Evolutionary conservation across 2,797 vertebrate species (phyloP).

Genomic region (Rhinichthys osculus): DNA sequence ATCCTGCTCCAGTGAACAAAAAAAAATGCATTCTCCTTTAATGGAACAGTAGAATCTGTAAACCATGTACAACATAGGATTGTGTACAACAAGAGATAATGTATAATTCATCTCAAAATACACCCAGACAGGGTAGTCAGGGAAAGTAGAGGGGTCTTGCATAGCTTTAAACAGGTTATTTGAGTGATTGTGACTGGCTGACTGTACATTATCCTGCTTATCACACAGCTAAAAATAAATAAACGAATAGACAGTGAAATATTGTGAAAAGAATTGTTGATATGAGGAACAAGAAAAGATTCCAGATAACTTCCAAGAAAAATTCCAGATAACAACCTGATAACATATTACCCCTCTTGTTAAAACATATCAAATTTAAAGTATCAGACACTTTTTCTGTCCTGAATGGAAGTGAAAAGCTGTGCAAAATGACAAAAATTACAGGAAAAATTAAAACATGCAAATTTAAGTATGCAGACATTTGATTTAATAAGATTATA

Average conservation of each 20-base stretch:
- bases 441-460: no score
- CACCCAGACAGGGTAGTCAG: neutral
- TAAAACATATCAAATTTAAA: no score
- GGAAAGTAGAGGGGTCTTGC: neutral
- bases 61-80: neutral
- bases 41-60: neutral
- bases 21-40: neutral
- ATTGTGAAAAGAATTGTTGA: neutral
- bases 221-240: neutral
- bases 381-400: no score
- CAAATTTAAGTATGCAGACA: no score
- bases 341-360: no score
- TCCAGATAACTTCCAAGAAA: no score
- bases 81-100: neutral
- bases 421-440: no score
- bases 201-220: neutral
- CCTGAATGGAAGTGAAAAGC: no score
- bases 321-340: no score
- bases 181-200: neutral
- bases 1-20: slow-evolving; percentile 78
- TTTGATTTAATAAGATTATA: no score
- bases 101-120: neutral
- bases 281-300: neutral
- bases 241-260: neutral
- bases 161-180: neutral